Conservation (phyloP, 35 echinoderm and acorn worm species). For the Apostichopus japonicus region DNA sequence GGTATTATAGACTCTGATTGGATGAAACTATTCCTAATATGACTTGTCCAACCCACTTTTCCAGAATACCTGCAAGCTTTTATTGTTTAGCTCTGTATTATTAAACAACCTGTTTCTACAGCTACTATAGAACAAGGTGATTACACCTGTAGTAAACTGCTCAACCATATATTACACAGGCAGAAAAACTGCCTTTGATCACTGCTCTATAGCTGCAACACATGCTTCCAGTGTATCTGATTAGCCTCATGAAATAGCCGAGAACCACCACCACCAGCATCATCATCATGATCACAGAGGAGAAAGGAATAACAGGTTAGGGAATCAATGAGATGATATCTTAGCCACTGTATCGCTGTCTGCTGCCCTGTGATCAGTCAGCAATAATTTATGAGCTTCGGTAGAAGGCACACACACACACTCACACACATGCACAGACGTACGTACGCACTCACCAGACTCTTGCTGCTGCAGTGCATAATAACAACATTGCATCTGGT, state of each 20-base stretch:
- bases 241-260: no score
- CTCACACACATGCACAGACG: no score
- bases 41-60: not conserved
- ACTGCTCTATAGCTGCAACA: no score
- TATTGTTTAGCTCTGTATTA: not conserved
- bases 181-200: no score
- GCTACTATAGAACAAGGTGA: no score
- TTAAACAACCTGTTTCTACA: no score
- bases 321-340: not conserved
- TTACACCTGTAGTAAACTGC: no score
- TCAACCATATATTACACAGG: no score
- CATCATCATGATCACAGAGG: no score
- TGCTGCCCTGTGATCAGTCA: not conserved
- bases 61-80: not conserved
- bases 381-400: constrained; percentile 39
- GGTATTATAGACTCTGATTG: not conserved
- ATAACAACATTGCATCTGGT: constrained; percentile 4
- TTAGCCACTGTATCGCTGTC: not conserved
- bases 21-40: not conserved
- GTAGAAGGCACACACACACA: not conserved
- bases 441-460: not conserved
- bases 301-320: not conserved
- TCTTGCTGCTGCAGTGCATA: not conserved
- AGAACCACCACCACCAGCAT: no score
- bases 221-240: no score